Evolutionary conservation across 2,888 invertebrate genomes (phyloP).

Genomic region (Lissocephala sabroskyi): DNA sequence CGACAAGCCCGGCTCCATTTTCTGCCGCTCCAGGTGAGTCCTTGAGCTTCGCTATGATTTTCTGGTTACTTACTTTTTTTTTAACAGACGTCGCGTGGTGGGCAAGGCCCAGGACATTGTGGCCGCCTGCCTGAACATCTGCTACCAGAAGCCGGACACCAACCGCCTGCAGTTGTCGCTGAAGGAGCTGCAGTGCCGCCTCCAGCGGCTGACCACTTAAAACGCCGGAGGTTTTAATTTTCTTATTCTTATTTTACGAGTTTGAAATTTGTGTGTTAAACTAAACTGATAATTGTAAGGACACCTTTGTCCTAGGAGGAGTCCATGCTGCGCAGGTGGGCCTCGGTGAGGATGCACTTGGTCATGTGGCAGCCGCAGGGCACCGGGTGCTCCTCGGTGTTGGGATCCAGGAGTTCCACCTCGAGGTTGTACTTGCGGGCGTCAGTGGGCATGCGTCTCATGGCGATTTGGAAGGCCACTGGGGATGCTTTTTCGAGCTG

Average conservation of each 20-base stretch:
- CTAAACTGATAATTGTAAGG: not conserved
- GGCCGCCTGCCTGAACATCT: slow-evolving; percentile 81
- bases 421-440: slow-evolving; percentile 77
- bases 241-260: not conserved
- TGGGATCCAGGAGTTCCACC: slow-evolving; percentile 80
- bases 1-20: slow-evolving; percentile 76
- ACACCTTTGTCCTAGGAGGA: slow-evolving; percentile 19
- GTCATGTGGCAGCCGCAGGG: slow-evolving; percentile 85
- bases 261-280: not conserved
- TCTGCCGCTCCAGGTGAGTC: slow-evolving; percentile 70
- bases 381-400: slow-evolving; percentile 80
- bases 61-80: not conserved
- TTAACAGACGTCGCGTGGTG: slow-evolving; percentile 77
- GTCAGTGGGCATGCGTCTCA: slow-evolving; percentile 72
- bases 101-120: slow-evolving; percentile 83
- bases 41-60: not conserved
- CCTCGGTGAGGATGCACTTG: slow-evolving; percentile 82
- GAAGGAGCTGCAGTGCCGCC: slow-evolving; percentile 71
- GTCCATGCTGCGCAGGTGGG: slow-evolving; percentile 64
- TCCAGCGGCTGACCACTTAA: slow-evolving; percentile 58
- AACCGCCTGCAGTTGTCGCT: slow-evolving; percentile 76
- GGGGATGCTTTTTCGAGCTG: slow-evolving; percentile 74
- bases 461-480: slow-evolving; percentile 79
- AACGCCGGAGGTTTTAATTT: slow-evolving; percentile 16
- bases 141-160: slow-evolving; percentile 83